Evolutionary conservation across 2,888 invertebrate species (phyloP).

Genomic region (Abrostola triplasia): DNA sequence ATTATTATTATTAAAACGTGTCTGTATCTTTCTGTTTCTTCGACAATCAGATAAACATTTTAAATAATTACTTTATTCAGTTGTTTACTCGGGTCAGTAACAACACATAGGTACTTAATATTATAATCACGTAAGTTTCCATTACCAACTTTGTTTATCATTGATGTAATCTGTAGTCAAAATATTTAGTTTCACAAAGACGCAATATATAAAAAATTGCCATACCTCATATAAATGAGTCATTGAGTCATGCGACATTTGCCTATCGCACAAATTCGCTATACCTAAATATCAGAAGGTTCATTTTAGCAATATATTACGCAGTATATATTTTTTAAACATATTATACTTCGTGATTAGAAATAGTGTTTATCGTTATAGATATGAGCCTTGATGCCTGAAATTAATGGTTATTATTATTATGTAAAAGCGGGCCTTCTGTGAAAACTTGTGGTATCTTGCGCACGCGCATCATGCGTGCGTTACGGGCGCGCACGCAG

Average conservation of each 20-base stretch:
- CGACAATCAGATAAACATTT: neutral
- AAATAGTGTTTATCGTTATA: no score
- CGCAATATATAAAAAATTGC: conserved; percentile 16
- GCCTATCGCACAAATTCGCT: no score
- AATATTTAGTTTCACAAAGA: conserved; percentile 35
- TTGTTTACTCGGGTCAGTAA: neutral
- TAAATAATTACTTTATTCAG: neutral
- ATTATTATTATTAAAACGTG: no score
- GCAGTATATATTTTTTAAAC: no score
- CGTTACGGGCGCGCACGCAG: conserved; percentile 19
- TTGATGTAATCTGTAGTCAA: conserved; percentile 6
- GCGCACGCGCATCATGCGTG: conserved; percentile 61
- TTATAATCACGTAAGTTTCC: conserved; percentile 9
- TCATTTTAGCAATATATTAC: no score
- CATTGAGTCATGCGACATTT: no score
- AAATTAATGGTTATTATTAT: no score
- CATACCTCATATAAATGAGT: neutral
- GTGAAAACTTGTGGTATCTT: neutral
- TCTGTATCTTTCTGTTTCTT: neutral
- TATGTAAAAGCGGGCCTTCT: neutral
- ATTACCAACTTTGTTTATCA: conserved; percentile 4
- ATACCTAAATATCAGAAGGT: conserved; percentile 6
- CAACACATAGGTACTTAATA: neutral
- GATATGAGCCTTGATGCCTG: no score
- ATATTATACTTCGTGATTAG: no score